Percentiles rank a stretch among this genome's conserved stretches.
These are phyloP conservation scores for Pholis gunnellus DNA, from an alignment of 2,113 vertebrate genomes.

Conservation along the genomic window DNA sequence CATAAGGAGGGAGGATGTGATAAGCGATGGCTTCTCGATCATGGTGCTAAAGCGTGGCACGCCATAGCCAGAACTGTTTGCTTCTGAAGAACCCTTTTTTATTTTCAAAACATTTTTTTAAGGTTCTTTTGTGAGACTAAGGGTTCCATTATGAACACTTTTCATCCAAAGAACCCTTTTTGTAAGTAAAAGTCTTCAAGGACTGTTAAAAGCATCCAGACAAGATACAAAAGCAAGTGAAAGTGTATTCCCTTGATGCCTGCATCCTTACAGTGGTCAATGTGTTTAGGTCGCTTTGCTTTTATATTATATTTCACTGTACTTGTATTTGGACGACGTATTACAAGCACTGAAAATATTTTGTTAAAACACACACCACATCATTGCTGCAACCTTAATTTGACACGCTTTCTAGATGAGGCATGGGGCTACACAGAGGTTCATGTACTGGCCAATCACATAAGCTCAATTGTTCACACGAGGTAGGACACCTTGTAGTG, in stretches of 20 bases:
- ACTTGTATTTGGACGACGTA: not conserved
- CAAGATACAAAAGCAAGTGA: not conserved
- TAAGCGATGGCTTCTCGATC: too few species aligned
- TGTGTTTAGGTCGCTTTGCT: not conserved
- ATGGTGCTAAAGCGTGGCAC: too few species aligned
- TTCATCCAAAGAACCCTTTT: too few species aligned
- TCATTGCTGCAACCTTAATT: not conserved
- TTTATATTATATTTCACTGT: not conserved
- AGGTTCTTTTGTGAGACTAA: too few species aligned
- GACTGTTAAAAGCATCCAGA: too few species aligned
- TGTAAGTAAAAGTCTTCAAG: too few species aligned
- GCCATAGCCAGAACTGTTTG: too few species aligned
- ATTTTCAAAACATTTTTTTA: too few species aligned
- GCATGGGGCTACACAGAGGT: not conserved
- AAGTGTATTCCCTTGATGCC: slow-evolving; percentile 1
- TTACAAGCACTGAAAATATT: not conserved
- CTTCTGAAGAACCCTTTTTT: too few species aligned
- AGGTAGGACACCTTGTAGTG: not conserved
- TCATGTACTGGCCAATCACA: slow-evolving; percentile 1
- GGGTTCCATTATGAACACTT: too few species aligned
- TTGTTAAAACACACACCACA: not conserved
- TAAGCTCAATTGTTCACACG: not conserved
- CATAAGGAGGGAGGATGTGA: too few species aligned
- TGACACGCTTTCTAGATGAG: not conserved
- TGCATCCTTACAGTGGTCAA: not conserved